These are phyloP conservation scores for Bursaphelenchus mucronatus DNA, from an alignment of 1,140 invertebrate species.

Conservation along the genomic window DNA sequence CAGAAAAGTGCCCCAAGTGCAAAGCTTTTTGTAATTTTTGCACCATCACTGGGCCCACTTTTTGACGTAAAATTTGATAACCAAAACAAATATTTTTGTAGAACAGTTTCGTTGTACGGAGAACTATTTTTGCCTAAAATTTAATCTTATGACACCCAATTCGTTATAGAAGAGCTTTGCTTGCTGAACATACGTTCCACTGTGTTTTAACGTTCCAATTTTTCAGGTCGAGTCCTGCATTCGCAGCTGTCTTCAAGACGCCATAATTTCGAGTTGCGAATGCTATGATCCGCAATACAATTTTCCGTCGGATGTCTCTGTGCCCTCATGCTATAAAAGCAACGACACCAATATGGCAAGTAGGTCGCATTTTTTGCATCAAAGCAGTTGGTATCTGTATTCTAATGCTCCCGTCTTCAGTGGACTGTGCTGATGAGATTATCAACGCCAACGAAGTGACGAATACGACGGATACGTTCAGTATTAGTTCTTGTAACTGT, in stretches of 20 bases:
- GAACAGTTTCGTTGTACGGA: no score
- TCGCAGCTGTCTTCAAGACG: constrained; percentile 29
- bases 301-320: not conserved
- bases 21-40: no score
- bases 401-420: not conserved
- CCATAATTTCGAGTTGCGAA: constrained; percentile 11
- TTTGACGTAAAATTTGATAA: no score
- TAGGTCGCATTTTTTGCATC: not conserved
- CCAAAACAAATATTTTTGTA: no score
- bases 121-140: no score
- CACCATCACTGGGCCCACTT: no score
- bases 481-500: constrained; percentile 2
- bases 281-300: constrained; percentile 27
- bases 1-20: no score
- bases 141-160: no score
- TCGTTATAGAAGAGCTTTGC: no score
- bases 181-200: no score
- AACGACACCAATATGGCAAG: constrained; percentile 13
- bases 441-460: not conserved
- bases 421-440: constrained; percentile 15
- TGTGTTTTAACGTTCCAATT: no score
- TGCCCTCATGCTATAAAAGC: constrained; percentile 9
- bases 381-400: no score
- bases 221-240: constrained; percentile 13
- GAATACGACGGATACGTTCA: not conserved